Evolutionary conservation across 2,113 vertebrate species (phyloP), one percentile per base, ranked within the genome.

Genomic region (Potamarius usumacintae): DNA sequence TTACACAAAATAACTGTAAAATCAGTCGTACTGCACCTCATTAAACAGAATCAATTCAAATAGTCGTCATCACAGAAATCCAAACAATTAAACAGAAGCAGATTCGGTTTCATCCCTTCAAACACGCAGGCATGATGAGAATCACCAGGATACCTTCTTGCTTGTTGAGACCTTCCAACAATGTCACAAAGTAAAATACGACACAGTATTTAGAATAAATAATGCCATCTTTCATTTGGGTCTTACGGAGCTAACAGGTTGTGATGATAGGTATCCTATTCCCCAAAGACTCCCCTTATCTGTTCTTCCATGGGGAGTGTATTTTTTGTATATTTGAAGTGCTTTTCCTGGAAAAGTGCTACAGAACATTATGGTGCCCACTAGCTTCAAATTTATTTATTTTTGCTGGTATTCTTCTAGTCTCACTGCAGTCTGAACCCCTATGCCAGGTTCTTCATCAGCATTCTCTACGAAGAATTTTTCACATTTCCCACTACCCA

Each of bases 41-140:
- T 82, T 62, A 82, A 62, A 82, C 79, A 82, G 27, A 62, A 82
- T 62, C 79, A 79, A 55, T 55, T 30, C 52, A 7, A 27, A 78
- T 2, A 55, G 50, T 27, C 76, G 25, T 27, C 76, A 55, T 57
- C 52, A 55, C 52, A 30, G 25, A 27, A 55, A 79, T 27, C 52
- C 76, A 53, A 27, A 53, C 48, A 27, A 25, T 25, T 8, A 50
- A 76, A 76, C 76, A 60, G n/a, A 18, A 55, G 60, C 77, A 58
- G 53, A 80, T 60, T 81, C 48, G 15, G 55, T 34, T 22, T 60
- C 79, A 62, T 5, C 3, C 30, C 8, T 9, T 10, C 30, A 10
- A 34, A 81, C 27, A 81, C 14, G n/a, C 77, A 55, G 72, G 18
- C 18, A 9, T 20, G 34, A 27, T 22, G 71, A 27, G 20, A 42